These are phyloP conservation scores for Brachylomia viminalis DNA, from an alignment of 2,888 invertebrate genomes.

Conservation along the genomic window DNA sequence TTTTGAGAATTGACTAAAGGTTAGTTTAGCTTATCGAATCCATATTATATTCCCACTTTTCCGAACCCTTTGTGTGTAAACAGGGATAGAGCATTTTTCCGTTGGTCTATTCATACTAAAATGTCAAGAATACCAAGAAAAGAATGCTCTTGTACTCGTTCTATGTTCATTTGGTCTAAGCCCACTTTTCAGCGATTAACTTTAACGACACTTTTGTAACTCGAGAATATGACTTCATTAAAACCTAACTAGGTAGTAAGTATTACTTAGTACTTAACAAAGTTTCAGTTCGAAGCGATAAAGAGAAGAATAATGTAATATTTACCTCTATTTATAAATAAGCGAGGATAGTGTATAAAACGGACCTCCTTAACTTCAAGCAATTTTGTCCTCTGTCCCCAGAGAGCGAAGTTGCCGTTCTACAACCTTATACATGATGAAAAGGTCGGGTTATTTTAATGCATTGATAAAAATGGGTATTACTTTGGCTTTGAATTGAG, in stretches of 20 bases:
- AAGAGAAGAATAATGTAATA: conserved; percentile 25
- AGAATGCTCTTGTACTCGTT: neutral
- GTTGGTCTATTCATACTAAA: neutral
- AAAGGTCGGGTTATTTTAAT: conserved; percentile 58
- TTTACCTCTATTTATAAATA: conserved; percentile 36
- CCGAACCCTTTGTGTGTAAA: neutral
- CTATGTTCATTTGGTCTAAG: neutral
- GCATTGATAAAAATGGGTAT: conserved; percentile 60
- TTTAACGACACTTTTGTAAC: conserved; percentile 19
- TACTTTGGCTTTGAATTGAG: conserved; percentile 47
- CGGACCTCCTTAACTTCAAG: conserved; percentile 39
- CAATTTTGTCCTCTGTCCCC: conserved; percentile 51
- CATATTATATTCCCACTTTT: no score
- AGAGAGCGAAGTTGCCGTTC: conserved; percentile 33
- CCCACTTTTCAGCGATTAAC: neutral
- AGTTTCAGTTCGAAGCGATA: conserved; percentile 20
- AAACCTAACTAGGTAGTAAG: conserved; percentile 24
- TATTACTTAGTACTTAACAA: conserved; percentile 30
- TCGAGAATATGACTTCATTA: conserved; percentile 25
- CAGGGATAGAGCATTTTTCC: neutral
- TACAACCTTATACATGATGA: conserved; percentile 50
- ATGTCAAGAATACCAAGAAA: neutral
- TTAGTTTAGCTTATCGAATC: no score
- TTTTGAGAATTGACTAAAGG: no score
- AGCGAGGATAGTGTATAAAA: conserved; percentile 26